Base-by-base conservation (phyloP, 2,113 vertebrate species). In the Alethe diademata region DNA sequence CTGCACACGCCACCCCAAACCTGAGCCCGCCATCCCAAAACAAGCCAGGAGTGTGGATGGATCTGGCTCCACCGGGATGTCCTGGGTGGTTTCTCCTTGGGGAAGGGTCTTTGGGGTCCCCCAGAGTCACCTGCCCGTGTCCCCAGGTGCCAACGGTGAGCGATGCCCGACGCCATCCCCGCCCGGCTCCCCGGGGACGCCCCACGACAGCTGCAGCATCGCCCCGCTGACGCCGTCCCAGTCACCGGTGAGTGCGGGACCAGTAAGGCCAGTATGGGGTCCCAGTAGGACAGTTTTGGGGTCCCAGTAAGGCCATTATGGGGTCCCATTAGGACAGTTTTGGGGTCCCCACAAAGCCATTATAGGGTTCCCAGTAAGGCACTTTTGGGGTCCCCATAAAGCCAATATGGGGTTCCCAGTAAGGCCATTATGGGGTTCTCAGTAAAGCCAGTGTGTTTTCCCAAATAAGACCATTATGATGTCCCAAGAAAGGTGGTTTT, bases 151-250 rank as follows among this genome's bases (percentile, higher is more conserved):
- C 65, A 97, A 69, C 4, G 67, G 98, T 1, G 91, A 97, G 48
- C 72, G 38, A n/a, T 98, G 98, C n/a, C 97, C 66, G 0, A 98
- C 98, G 0, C 98, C 98, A 0, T 99, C 98, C 66, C 98, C 98
- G 2, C 98, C 98, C 0, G 96, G 98, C 71, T 98, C 98, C 43
- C 98, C 98, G 0, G 98, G 97, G 45, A 97, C 86, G 0, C 96
- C 93, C 48, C 94, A 97, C 16, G 99, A 98, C 33, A 98, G 98
- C 96, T 99, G 99, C 93, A 98, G 97, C 96, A 99, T 99, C 36
- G 98, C 98, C 10, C 99, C 99, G 0, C 96, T 99, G 95, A 99
- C 99, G 0, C 99, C 99, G 3, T 99, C 99, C 4, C 98, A 98
- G 83, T 99, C 99, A 1, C 99, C 99, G 92, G 99, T 99, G 98